Conservation (phyloP, 2,113 vertebrate genomes). For the Pristiophorus japonicus region DNA sequence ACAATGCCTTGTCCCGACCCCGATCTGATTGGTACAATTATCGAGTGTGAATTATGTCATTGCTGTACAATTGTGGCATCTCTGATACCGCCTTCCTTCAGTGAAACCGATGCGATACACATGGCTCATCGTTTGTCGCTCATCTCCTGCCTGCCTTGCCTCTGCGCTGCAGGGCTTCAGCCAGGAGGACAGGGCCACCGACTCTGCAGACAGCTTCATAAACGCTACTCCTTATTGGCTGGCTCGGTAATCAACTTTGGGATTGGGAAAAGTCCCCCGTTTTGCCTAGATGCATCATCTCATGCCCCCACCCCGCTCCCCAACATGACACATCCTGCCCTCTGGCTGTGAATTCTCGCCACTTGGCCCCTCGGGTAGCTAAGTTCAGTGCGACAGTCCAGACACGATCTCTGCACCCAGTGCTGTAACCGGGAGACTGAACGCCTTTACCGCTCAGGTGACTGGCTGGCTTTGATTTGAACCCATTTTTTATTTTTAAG, state of each 20-base stretch:
- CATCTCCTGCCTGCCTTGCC: background rate
- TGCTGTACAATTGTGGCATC: background rate
- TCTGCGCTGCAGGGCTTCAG: background rate
- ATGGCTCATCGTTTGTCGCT: background rate
- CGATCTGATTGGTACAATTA: background rate
- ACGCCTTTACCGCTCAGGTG: background rate
- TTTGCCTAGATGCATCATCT: background rate
- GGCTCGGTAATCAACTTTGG: background rate
- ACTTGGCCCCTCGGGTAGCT: background rate
- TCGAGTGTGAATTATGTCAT: background rate
- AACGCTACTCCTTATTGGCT: background rate
- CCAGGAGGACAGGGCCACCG: background rate
- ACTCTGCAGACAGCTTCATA: background rate
- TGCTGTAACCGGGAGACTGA: background rate
- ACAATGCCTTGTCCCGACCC: background rate
- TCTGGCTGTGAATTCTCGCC: background rate
- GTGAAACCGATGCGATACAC: background rate
- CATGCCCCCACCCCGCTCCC: background rate
- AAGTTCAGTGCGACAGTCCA: background rate
- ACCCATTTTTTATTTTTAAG: background rate
- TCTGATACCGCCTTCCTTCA: background rate
- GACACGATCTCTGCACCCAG: background rate
- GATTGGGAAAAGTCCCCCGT: background rate
- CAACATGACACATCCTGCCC: background rate
- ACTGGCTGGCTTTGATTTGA: background rate